Evolutionary conservation across 2,797 vertebrate genomes (phyloP), one percentile per base, ranked within the genome.

Genomic region (Acipenser oxyrinchus): DNA sequence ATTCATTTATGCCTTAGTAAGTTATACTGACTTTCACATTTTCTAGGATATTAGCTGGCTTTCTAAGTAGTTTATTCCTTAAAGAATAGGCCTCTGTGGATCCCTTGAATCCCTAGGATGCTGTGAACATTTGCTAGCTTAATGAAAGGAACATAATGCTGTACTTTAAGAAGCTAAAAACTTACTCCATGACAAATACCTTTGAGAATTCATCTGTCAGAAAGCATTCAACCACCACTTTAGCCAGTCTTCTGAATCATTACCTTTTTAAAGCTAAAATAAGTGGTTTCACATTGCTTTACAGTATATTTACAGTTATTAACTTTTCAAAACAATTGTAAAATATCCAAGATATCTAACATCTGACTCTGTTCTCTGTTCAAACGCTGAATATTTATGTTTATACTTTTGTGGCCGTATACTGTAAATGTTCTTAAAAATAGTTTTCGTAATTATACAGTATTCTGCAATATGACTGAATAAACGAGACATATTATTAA

Each of bases 141-240:
- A 58, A 58, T 58, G 13, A 58, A 58, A 58, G 55, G 55, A 58
- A n/a, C 55, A 58, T 58, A 58, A 58, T 58, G 55, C 12, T 58
- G 55, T 58, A 58, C 55, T 58, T 58, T 12, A 11, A 8, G 10
- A 58, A 58, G 55, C 12, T 58, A 58, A 58, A 13, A 8, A n/a
- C 10, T 58, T 58, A 13, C 11, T 12, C 6, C 6, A 58, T 58
- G 6, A 58, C 11, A 58, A 58, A 7, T 58, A 13, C 55, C 55
- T 58, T 58, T 6, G 55, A 58, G 55, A 58, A 13, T 58, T 58
- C 55, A 12, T 11, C 55, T 58, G 55, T 58, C 55, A 58, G 55
- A 58, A 58, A 58, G 9, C 12, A 58, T 58, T 58, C 55, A 58
- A 13, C 11, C 6, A 12, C 55, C 2, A 8, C 8, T 58, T 58